phyloP scores from a whole-genome alignment of 2,113 vertebrate genomes.

The Chunga burmeisteri region DNA sequence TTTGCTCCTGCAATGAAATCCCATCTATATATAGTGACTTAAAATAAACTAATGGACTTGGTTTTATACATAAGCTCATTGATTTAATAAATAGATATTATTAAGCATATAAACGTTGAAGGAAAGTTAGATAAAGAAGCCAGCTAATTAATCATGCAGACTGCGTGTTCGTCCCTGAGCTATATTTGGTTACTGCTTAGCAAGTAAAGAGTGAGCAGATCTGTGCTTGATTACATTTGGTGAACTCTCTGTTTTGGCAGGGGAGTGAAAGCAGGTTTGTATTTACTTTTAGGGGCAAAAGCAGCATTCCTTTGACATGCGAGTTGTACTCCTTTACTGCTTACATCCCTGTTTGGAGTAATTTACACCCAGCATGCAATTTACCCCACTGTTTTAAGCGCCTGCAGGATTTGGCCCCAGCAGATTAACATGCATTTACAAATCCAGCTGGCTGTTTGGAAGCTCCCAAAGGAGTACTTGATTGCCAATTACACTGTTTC shows the following conservation, averaged over 20 bases:
- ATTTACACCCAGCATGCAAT: not conserved
- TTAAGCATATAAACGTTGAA: not conserved
- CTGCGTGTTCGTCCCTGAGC: not conserved
- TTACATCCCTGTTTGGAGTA: not conserved
- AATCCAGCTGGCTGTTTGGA: constrained; percentile 69
- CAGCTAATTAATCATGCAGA: constrained; percentile 50
- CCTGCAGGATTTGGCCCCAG: constrained; percentile 40
- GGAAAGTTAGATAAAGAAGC: constrained; percentile 14
- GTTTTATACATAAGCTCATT: not conserved
- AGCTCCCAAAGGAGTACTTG: constrained; percentile 71
- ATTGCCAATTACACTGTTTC: constrained; percentile 77
- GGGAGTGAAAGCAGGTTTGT: not conserved
- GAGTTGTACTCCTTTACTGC: not conserved
- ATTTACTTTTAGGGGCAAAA: constrained; percentile 38
- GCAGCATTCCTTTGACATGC: not conserved
- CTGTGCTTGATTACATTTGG: not conserved
- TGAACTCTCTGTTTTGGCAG: constrained; percentile 3
- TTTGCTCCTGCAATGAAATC: not conserved
- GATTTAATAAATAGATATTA: constrained; percentile 32
- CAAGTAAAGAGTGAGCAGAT: not conserved
- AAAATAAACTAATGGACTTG: not conserved
- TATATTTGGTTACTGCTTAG: constrained; percentile 43
- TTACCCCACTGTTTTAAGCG: not conserved
- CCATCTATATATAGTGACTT: not conserved
- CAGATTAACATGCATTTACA: constrained; percentile 70